phyloP scores from a whole-genome alignment of 1,140 invertebrate genomes.

The Drosophila subobscura region DNA sequence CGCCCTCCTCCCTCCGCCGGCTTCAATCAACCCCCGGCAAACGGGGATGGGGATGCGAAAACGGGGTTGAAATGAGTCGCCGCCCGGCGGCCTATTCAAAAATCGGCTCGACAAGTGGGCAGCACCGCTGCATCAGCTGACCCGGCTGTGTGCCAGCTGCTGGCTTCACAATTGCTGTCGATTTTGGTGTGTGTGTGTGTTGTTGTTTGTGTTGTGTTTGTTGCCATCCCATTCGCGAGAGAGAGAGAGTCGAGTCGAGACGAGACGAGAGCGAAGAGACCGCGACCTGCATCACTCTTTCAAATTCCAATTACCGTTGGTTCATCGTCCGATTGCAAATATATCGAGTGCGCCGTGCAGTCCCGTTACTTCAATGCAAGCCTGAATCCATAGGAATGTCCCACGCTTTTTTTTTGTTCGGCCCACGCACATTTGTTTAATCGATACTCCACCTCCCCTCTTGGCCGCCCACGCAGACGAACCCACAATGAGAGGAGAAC shows the following conservation, averaged over 20 bases:
- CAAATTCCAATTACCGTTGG: slow-evolving; percentile 10
- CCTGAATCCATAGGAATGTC: no score
- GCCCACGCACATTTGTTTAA: not conserved
- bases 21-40: slow-evolving; percentile 55
- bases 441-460: not conserved
- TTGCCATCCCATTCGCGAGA: no score
- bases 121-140: slow-evolving; percentile 59
- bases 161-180: no score
- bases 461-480: slow-evolving; percentile 43
- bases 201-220: no score
- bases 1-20: no score
- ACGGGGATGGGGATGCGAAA: not conserved
- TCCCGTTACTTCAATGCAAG: no score
- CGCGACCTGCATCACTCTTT: slow-evolving; percentile 70
- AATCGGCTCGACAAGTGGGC: slow-evolving; percentile 40
- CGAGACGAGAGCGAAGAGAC: no score
- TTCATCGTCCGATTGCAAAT: no score
- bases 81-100: slow-evolving; percentile 31
- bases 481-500: slow-evolving; percentile 75
- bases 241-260: no score
- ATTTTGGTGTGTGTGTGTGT: no score
- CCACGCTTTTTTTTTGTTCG: not conserved
- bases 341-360: no score
- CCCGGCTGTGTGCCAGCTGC: no score
- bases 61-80: slow-evolving; percentile 54